phyloP scores from a whole-genome alignment of 2,888 invertebrate species.

The Sialis lutaria region DNA sequence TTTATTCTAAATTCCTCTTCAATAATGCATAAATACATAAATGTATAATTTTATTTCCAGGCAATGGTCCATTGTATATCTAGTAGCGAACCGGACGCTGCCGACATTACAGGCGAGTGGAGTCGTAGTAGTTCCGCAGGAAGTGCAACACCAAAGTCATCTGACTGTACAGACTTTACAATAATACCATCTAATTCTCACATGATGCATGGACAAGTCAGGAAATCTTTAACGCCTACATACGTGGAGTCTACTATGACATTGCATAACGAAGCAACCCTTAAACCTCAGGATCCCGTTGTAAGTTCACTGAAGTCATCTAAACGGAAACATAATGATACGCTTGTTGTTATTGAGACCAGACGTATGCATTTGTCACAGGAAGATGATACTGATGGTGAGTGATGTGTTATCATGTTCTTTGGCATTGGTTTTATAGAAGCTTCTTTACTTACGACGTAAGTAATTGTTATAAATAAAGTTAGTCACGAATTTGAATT shows the following conservation, averaged over 20 bases:
- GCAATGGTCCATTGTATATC: conserved; percentile 79
- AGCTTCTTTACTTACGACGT: neutral
- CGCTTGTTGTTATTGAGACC: conserved; percentile 23
- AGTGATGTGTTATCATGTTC: conserved; percentile 7
- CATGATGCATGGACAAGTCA: conserved; percentile 18
- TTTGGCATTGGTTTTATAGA: conserved; percentile 2
- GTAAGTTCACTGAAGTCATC: conserved; percentile 22
- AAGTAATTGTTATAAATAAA: neutral
- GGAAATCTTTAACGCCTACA: conserved; percentile 5
- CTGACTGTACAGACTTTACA: conserved; percentile 19
- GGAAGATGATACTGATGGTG: conserved; percentile 22
- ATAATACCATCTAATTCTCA: conserved; percentile 15
- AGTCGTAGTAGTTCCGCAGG: conserved; percentile 11
- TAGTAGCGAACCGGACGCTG: conserved; percentile 65
- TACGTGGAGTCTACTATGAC: conserved; percentile 5
- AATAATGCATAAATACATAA: conserved; percentile 1
- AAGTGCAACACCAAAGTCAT: conserved; percentile 13
- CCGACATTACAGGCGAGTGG: conserved; percentile 26
- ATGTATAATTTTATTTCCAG: conserved; percentile 22
- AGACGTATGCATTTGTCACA: conserved; percentile 22
- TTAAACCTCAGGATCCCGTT: conserved; percentile 16
- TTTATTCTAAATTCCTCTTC: neutral
- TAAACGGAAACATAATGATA: conserved; percentile 22
- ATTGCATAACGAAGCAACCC: conserved; percentile 3
- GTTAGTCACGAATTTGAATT: too few relatives aligned